Base-by-base conservation (phyloP, 2,888 invertebrate species). In the Capitulum mitella region DNA sequence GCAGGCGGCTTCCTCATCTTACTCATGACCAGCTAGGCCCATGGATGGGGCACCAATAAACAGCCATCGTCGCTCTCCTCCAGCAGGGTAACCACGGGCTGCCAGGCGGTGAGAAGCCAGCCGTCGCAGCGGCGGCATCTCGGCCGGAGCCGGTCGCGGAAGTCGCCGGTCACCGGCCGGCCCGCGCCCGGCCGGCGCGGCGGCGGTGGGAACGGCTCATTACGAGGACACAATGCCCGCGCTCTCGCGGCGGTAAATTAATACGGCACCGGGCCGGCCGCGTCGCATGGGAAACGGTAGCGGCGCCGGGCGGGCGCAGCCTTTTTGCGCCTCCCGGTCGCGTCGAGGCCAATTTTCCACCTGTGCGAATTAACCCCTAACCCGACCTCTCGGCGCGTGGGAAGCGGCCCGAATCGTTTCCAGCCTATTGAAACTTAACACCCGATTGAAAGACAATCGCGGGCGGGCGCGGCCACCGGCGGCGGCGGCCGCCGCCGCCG, bases 401-500 rank as follows among this genome's bases (percentile, higher is more conserved):
- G 64, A 34, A 34, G 16, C 16, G 58, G 14, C 16, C 64, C 34
- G 64, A 32, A 34, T 64, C 34, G 34, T 19, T 64, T 64, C 34
- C 64, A 64, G 64, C 22, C 64, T 34, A 32, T 64, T 34, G 64
- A 64, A 64, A 64, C 64, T 34, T 22, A 64, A 64, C 64, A 64
- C 64, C 64, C 64, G 64, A 64, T 64, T 64, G 34, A 64, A 64
- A 64, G 64, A 64, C 64, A 64, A 64, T 22, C 51, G 51, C 34
- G 64, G 34, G 43, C 64, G 64, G 16, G n/a, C 10, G 58, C 8
- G 58, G 29, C 58, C n/a, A n/a, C n/a, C 10, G n/a, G 3, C n/a
- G 51, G 51, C 51, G 22, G 51, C 51, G 51, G 51, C 14, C 19
- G n/a, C n/a, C 43, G 43, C 6, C 43, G 43, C 43, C 43, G 43